Base-by-base conservation (phyloP, 1,140 invertebrate genomes). In the Potamilus streckersoni region DNA sequence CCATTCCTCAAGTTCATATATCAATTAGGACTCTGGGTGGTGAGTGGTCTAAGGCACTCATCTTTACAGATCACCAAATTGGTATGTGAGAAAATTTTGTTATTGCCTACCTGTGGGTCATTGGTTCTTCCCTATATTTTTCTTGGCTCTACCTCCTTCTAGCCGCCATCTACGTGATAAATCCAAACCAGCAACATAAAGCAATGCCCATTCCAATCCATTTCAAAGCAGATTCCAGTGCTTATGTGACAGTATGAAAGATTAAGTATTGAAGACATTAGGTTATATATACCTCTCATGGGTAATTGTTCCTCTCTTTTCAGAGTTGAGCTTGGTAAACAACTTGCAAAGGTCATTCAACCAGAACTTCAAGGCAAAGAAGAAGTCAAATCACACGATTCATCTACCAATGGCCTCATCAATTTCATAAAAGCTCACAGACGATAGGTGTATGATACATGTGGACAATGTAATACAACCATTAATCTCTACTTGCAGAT, bases 241-340 rank as follows among this genome's bases (percentile, higher is more conserved):
- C 55, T 27, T 5, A 31, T 17, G 11, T 66, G 5, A 19, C 8
- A 66, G 0, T 23, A 66, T 27, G 8, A 66, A 31, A 13, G 4
- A 16, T 20, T 20, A 23, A 66, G n/a, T 17, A 20, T 14, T 23
- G 19, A 1, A 20, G 27, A 66, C 17, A 17, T 20, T 16, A 66
- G 31, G 3, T 6, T 55, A 55, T 68, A 16, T 55, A 0, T 57
- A 16, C n/a, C 57, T 8, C 60, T 62, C 27, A 31, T 31, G 27
- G 27, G 27, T 3, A 31, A 31, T 11, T 68, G 17, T 64, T 20
- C 23, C 73, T 57, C 56, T 5, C 76, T 55, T 81, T 90, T 76
- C 83, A 95, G 95, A 65, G 98, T 99, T 75, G 98, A 99, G 91
- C 92, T 99, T 65, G 98, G 98, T 31, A 99, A 99, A 90, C 96